These are phyloP conservation scores for Baronia brevicornis DNA, from an alignment of 2,888 invertebrate species.

Conservation along the genomic window DNA sequence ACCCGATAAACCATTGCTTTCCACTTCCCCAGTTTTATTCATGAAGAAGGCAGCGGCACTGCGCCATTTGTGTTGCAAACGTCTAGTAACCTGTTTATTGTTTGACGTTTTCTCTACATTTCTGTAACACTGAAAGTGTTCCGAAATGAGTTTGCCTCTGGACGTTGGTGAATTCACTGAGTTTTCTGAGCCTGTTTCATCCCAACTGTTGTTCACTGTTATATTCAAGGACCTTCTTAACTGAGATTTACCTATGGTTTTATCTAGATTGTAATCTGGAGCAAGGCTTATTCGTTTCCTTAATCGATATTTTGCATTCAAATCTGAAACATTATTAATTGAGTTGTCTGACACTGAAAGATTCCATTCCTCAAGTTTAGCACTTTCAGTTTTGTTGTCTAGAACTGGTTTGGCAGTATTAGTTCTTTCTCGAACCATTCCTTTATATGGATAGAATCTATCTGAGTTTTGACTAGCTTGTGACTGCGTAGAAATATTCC, in stretches of 20 bases:
- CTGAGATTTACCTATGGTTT: conserved; percentile 44
- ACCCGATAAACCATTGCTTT: conserved; percentile 67
- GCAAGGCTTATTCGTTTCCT: conserved; percentile 52
- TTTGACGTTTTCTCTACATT: conserved; percentile 35
- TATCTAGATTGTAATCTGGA: conserved; percentile 46
- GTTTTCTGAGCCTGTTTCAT: conserved; percentile 45
- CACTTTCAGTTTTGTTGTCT: conserved; percentile 29
- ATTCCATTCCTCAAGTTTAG: conserved; percentile 42
- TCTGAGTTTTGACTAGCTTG: conserved; percentile 54
- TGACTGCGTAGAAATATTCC: conserved; percentile 73
- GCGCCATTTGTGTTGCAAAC: conserved; percentile 64
- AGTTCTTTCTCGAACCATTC: conserved; percentile 61
- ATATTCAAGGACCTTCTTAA: conserved; percentile 55
- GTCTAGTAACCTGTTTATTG: conserved; percentile 36
- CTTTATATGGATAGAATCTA: conserved; percentile 71
- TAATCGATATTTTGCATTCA: conserved; percentile 47
- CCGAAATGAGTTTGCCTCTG: conserved; percentile 32
- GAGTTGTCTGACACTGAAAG: conserved; percentile 43
- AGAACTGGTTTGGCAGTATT: conserved; percentile 44
- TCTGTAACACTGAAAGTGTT: conserved; percentile 37
- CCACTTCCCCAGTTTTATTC: conserved; percentile 63
- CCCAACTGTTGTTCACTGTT: conserved; percentile 39
- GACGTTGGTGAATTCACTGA: conserved; percentile 37
- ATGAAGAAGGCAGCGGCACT: conserved; percentile 74
- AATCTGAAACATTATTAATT: conserved; percentile 36